A percentile compares a stretch with the other conserved stretches of the same genome.
Conservation (phyloP, 1,140 invertebrate species). For the Solenopsis invicta region DNA sequence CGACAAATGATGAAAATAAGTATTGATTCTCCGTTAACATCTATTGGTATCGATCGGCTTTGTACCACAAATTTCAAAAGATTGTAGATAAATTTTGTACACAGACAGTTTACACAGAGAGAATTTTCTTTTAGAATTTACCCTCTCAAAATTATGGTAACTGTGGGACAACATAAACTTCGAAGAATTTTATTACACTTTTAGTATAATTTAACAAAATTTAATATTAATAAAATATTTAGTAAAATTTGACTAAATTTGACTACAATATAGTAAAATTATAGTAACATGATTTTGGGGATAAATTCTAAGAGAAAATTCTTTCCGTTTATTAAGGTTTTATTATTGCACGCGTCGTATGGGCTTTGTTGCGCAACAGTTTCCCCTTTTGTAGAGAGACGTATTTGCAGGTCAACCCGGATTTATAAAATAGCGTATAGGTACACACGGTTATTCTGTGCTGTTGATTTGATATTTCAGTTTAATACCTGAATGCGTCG, state of each 20-base stretch:
- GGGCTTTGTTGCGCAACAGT: conserved; percentile 21
- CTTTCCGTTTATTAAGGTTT: not conserved
- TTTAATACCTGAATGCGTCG: conserved; percentile 55
- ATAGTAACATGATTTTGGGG: no score
- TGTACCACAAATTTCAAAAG: not conserved
- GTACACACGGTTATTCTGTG: conserved; percentile 34
- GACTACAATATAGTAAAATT: no score
- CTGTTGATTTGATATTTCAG: conserved; percentile 62
- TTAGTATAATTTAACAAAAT: no score
- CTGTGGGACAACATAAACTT: no score
- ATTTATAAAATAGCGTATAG: conserved; percentile 47
- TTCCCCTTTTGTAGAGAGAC: conserved; percentile 12
- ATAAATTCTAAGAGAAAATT: no score
- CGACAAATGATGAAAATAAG: not conserved
- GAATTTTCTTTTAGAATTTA: no score
- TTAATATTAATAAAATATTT: no score
- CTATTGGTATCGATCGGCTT: not conserved
- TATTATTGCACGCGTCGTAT: conserved; percentile 11
- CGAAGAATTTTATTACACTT: no score
- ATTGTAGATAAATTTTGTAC: conserved; percentile 1
- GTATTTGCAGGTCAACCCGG: not conserved
- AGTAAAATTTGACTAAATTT: no score
- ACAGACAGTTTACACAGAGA: not conserved
- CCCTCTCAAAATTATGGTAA: no score
- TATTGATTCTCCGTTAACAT: not conserved